These are phyloP conservation scores for Eurystomus gularis DNA, from an alignment of 2,113 vertebrate genomes.

Conservation along the genomic window DNA sequence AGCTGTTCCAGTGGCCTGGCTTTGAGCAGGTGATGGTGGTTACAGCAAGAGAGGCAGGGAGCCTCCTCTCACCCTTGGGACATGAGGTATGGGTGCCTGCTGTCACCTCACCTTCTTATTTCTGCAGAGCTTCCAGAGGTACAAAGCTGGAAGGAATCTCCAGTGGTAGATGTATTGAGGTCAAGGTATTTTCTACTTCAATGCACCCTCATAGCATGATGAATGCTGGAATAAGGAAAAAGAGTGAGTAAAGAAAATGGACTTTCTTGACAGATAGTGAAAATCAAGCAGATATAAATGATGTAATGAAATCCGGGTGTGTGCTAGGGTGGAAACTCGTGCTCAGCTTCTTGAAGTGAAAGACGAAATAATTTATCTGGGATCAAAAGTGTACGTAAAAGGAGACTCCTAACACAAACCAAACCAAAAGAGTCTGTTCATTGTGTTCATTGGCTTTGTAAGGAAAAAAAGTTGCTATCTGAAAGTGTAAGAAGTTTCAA, in stretches of 20 bases:
- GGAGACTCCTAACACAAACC: not conserved
- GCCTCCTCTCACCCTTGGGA: not conserved
- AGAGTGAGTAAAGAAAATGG: not conserved
- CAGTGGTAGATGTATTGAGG: fast-evolving
- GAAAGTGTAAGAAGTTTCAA: not conserved
- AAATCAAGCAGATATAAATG: not conserved
- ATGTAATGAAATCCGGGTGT: no score
- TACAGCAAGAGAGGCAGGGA: not conserved
- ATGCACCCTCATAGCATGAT: fast-evolving
- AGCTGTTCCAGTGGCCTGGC: not conserved
- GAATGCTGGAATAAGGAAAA: not conserved
- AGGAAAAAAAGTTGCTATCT: not conserved
- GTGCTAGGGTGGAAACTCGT: fast-evolving
- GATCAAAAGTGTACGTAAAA: not conserved
- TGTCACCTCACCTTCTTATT: fast-evolving
- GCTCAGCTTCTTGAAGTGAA: not conserved
- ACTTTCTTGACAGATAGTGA: not conserved
- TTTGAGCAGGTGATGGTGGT: not conserved
- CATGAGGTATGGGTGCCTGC: fast-evolving
- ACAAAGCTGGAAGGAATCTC: not conserved
- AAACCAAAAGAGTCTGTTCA: no score
- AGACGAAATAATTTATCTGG: not conserved
- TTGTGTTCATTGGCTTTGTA: not conserved
- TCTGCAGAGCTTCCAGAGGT: not conserved
- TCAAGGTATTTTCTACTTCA: not conserved